phyloP scores from a whole-genome alignment of 2,888 invertebrate genomes.

The Dynastes maya region DNA sequence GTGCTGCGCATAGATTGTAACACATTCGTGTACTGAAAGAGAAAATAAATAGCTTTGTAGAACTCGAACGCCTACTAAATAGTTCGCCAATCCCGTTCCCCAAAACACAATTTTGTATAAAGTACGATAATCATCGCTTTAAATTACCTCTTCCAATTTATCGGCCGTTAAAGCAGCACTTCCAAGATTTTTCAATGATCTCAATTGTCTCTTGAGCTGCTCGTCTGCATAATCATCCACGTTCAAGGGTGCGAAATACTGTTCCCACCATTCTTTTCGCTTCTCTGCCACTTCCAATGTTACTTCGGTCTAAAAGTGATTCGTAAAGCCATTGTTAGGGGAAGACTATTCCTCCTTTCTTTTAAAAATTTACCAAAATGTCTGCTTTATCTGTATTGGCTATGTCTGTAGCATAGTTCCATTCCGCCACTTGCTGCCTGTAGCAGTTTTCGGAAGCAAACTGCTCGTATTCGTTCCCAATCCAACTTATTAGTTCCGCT shows the following conservation, averaged over 20 bases:
- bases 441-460: slow-evolving; percentile 62
- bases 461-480: slow-evolving; percentile 58
- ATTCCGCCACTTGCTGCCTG: slow-evolving; percentile 64
- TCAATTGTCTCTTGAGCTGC: background rate
- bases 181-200: background rate
- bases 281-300: slow-evolving; percentile 62
- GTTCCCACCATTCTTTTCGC: slow-evolving; percentile 67
- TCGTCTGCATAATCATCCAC: background rate
- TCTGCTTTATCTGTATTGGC: slow-evolving; percentile 52
- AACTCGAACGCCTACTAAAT: no score
- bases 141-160: background rate
- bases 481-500: background rate
- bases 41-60: background rate
- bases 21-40: slow-evolving; percentile 59
- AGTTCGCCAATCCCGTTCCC: no score
- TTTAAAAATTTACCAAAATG: slow-evolving; percentile 52
- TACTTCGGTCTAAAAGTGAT: slow-evolving; percentile 57
- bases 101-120: no score
- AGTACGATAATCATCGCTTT: background rate
- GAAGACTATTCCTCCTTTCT: slow-evolving; percentile 58
- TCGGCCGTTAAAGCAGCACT: background rate
- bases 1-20: slow-evolving; percentile 61
- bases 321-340: slow-evolving; percentile 22
- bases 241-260: slow-evolving; percentile 61
- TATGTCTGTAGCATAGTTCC: slow-evolving; percentile 66